Evolutionary conservation across 2,113 vertebrate genomes (phyloP), one percentile per base, ranked within the genome.

Genomic region (Thymallus thymallus): DNA sequence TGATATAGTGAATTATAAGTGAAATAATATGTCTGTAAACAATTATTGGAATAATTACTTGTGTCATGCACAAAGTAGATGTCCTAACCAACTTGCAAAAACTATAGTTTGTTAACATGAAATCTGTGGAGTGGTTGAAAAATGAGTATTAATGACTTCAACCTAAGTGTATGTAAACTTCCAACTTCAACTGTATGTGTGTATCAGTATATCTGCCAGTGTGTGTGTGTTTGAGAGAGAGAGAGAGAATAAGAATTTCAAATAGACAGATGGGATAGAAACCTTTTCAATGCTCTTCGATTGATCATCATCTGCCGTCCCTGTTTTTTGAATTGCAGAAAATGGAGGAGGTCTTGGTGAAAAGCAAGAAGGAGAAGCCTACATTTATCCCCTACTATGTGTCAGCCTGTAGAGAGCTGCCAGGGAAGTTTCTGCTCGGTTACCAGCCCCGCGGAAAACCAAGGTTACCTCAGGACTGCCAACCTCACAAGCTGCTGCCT

Each of bases 371-470:
- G 82, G 95, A 97, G 87, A 96, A 95, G 83, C 95, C 95, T 48
- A 94, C 95, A 4, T 95, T 95, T 86, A 96, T 96, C 88, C 94
- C 95, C 9, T 95, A 95, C 89, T 96, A 91, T 82, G 90, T 97
- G 80, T 96, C 94, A 79, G 94, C 95, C 84, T 95, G 94, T 85
- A 94, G 92, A 90, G 95, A 97, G 75, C 91, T 97, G 24, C 95
- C 95, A 63, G 95, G 95, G 73, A 97, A 96, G 88, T 96, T 96
- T 86, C 92, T 96, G 29, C 87, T 96, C 78, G 94, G 95, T 58
- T 96, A 96, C 83, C 94, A 95, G 79, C 94, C 94, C 76, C 92
- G 94, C 70, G 94, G 92, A 76, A 95, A 96, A 85, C 94, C 95
- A 78, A 93, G 93, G 93, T 96, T 81, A 91, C 88, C 56, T 4